Evolutionary conservation across 2,888 invertebrate genomes (phyloP).

Genomic region (Agriopis marginaria): DNA sequence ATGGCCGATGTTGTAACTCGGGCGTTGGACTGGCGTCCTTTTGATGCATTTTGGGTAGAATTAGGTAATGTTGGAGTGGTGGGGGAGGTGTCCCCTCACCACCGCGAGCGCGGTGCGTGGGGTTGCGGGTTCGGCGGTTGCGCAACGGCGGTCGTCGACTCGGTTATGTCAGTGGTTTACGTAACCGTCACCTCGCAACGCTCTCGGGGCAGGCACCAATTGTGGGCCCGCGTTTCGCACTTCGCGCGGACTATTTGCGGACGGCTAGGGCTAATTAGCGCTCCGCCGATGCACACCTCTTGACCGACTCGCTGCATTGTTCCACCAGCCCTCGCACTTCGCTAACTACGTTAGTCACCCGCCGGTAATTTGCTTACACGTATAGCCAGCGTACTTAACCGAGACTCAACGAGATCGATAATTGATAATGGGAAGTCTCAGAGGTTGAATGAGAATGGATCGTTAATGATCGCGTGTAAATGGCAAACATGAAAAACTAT

Average conservation of each 20-base stretch:
- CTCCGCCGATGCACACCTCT: conserved; percentile 56
- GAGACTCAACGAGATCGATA: conserved; percentile 11
- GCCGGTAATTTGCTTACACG: conserved; percentile 31
- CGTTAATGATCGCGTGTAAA: conserved; percentile 22
- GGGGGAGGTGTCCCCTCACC: conserved; percentile 65
- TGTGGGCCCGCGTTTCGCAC: conserved; percentile 77
- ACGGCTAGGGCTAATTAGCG: conserved; percentile 72
- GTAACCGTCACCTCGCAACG: conserved; percentile 84
- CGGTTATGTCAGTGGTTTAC: conserved; percentile 85
- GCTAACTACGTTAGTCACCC: conserved; percentile 58
- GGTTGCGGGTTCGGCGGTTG: conserved; percentile 82
- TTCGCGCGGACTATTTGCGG: conserved; percentile 79
- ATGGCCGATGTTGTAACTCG: conserved; percentile 75
- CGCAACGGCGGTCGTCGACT: conserved; percentile 85
- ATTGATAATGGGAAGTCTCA: conserved; percentile 8
- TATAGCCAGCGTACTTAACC: neutral
- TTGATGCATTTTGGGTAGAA: conserved; percentile 81
- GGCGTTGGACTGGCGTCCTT: conserved; percentile 78
- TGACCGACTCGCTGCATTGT: conserved; percentile 60
- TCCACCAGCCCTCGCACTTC: conserved; percentile 53
- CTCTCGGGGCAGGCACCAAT: conserved; percentile 67
- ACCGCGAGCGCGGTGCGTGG: conserved; percentile 73
- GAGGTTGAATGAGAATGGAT: conserved; percentile 25
- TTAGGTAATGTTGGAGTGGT: conserved; percentile 78
- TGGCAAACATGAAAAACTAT: conserved; percentile 32